Conservation (phyloP, 2,888 invertebrate genomes). For the Disparrhopalites patrizii region DNA sequence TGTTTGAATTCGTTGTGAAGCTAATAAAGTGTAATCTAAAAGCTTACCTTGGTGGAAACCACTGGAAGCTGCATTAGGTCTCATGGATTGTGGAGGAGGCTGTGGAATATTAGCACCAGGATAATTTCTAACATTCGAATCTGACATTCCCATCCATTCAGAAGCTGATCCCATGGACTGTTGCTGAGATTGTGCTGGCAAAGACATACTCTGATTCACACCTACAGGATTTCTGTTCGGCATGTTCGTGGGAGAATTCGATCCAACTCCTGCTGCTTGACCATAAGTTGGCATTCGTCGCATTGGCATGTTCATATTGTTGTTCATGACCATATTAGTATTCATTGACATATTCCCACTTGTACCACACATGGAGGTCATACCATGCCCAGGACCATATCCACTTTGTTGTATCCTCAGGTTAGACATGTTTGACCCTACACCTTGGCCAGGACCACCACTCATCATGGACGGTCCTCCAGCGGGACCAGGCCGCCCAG, state of each 20-base stretch:
- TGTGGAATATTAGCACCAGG: constrained; percentile 29
- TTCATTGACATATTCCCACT: constrained; percentile 15
- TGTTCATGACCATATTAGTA: constrained; percentile 16
- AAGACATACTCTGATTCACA: constrained; percentile 29
- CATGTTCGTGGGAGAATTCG: constrained; percentile 13
- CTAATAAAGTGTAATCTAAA: no score
- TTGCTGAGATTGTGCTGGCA: constrained; percentile 27
- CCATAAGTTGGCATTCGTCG: constrained; percentile 28
- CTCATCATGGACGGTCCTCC: constrained; percentile 3
- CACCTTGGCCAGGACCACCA: constrained; percentile 13
- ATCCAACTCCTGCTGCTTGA: constrained; percentile 1
- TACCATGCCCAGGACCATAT: constrained; percentile 14
- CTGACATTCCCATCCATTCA: constrained; percentile 31
- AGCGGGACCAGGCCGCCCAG: constrained; percentile 27
- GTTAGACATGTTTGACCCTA: constrained; percentile 26
- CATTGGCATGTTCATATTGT: constrained; percentile 28
- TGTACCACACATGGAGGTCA: neutral
- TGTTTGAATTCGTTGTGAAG: no score
- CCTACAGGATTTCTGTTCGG: constrained; percentile 11
- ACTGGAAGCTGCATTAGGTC: constrained; percentile 15
- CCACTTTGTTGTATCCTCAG: constrained; percentile 30
- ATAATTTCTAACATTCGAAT: constrained; percentile 20
- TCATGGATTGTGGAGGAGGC: constrained; percentile 27
- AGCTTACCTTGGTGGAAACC: constrained; percentile 27
- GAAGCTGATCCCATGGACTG: constrained; percentile 29